Conservation (phyloP, 2,113 vertebrate species). For the Misgurnus mizolepis region DNA sequence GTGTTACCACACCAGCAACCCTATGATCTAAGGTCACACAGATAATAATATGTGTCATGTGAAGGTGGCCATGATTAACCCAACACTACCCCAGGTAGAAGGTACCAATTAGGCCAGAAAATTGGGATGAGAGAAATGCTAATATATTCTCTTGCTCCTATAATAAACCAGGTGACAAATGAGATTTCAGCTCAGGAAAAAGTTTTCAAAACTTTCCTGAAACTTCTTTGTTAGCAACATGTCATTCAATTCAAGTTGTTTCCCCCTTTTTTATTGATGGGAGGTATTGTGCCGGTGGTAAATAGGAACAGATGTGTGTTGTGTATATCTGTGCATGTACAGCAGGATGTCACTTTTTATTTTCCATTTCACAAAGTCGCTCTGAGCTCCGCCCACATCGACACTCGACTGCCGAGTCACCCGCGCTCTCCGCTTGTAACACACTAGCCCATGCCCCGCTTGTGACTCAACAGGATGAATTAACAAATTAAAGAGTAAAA, state of each 20-base stretch:
- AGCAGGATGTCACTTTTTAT: constrained; percentile 42
- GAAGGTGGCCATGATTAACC: neutral
- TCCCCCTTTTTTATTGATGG: neutral
- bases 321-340: constrained; percentile 33
- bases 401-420: constrained; percentile 23
- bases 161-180: constrained; percentile 23
- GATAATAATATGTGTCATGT: constrained; percentile 7
- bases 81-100: neutral
- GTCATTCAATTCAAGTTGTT: neutral
- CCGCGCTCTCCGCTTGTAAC: constrained; percentile 16
- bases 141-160: neutral
- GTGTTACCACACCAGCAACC: constrained; percentile 28
- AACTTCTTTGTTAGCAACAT: constrained; percentile 26
- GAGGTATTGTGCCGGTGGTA: constrained; percentile 36
- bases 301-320: constrained; percentile 48
- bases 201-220: constrained; percentile 26
- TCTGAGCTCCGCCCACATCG: constrained; percentile 52
- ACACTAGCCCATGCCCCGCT: constrained; percentile 1
- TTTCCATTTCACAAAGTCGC: constrained; percentile 38
- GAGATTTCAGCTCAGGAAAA: constrained; percentile 2
- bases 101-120: constrained; percentile 10
- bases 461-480: constrained; percentile 52
- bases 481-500: constrained; percentile 49
- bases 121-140: neutral
- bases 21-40: constrained; percentile 9